phyloP scores from a whole-genome alignment of 2,888 invertebrate genomes.

The Lasioglossum calceatum region DNA sequence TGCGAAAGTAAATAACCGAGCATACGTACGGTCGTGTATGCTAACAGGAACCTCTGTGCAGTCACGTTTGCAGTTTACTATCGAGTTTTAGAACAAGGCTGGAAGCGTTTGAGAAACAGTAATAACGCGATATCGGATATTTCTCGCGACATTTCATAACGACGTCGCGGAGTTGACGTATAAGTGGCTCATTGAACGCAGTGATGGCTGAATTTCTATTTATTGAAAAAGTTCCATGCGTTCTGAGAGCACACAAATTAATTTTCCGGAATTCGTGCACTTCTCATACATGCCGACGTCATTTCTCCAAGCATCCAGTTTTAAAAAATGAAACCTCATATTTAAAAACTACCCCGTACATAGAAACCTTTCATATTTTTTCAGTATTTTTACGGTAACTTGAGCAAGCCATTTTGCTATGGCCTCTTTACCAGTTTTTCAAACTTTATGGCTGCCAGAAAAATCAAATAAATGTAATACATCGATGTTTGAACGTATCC shows the following conservation, averaged over 20 bases:
- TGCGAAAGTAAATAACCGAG: slow-evolving; percentile 39
- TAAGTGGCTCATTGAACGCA: slow-evolving; percentile 27
- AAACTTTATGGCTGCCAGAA: not conserved
- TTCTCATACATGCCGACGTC: not conserved
- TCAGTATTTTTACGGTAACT: not conserved
- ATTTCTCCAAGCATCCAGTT: not conserved
- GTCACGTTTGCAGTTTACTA: slow-evolving; percentile 58
- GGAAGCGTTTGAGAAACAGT: slow-evolving; percentile 47
- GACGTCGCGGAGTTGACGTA: slow-evolving; percentile 33
- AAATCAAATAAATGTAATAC: not conserved
- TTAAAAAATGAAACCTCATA: not conserved
- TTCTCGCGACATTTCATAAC: slow-evolving; percentile 58
- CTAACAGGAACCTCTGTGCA: slow-evolving; percentile 23
- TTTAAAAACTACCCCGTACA: not conserved
- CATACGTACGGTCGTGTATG: slow-evolving; percentile 18
- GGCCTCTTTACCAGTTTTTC: not conserved
- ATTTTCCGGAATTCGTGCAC: not conserved
- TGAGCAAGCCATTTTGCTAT: not conserved
- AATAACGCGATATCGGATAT: slow-evolving; percentile 44
- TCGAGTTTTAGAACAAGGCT: slow-evolving; percentile 55
- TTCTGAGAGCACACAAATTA: not conserved
- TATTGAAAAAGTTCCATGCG: not conserved
- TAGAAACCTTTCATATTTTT: not conserved
- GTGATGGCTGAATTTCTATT: slow-evolving; percentile 2
- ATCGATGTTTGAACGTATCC: not conserved